Percentiles rank a stretch among this genome's conserved stretches.
Evolutionary conservation across 92 coral and sea anemone genomes (phyloP).

Genomic region (Porites lobata): DNA sequence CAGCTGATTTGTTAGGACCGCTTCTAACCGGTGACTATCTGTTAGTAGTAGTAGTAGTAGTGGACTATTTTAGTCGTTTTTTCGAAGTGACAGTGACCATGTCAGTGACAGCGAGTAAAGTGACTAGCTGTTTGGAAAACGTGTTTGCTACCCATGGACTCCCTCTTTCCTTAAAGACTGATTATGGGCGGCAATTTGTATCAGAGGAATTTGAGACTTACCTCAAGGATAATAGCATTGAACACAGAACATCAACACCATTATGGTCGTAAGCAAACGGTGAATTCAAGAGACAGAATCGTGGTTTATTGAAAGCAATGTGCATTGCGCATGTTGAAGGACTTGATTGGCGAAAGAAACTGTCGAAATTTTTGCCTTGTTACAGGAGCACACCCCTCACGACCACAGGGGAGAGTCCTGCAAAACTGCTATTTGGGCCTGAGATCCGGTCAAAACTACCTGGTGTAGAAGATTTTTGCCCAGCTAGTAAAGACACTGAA

Average conservation of each 20-base stretch:
- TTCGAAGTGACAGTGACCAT: background rate
- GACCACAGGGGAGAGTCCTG: background rate
- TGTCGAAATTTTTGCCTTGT: background rate
- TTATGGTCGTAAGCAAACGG: background rate
- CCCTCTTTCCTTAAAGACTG: no score
- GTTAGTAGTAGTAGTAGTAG: background rate
- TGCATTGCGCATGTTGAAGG: background rate
- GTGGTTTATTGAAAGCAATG: background rate
- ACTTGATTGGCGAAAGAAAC: background rate
- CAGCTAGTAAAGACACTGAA: conserved; percentile 30
- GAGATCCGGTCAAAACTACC: conserved; percentile 25
- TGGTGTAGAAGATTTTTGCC: conserved; percentile 5
- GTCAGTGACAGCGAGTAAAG: background rate
- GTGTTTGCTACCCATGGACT: no score
- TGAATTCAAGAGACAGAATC: background rate
- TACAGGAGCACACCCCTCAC: conserved; percentile 25
- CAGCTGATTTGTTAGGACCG: background rate
- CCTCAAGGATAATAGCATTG: conserved; percentile 1
- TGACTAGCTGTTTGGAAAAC: no score
- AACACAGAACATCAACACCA: conserved; percentile 11
- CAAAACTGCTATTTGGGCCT: conserved; percentile 44
- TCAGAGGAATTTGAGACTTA: background rate
- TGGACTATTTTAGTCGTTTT: background rate
- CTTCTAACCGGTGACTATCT: background rate
- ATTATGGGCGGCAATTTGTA: no score